These are phyloP conservation scores for Yponomeuta plumbellus DNA, from an alignment of 2,888 invertebrate genomes.

Conservation along the genomic window DNA sequence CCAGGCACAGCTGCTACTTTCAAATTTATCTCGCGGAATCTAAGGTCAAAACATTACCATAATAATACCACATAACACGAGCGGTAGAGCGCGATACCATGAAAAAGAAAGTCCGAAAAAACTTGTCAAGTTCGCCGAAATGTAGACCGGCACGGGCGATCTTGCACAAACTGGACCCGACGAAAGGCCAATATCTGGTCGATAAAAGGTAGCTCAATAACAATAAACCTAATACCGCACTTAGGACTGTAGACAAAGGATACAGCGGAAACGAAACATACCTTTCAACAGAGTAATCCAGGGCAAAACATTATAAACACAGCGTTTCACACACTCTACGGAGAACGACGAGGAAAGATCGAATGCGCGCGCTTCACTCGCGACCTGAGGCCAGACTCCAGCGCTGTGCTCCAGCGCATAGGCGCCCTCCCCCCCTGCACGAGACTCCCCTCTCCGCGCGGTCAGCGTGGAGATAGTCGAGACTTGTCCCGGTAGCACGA, in stretches of 20 bases:
- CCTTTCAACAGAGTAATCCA: background rate
- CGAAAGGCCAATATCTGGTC: background rate
- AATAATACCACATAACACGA: background rate
- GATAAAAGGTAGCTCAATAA: too few relatives aligned
- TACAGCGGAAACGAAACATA: background rate
- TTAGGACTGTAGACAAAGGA: background rate
- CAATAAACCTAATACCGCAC: background rate
- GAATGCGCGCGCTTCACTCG: background rate
- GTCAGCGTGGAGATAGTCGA: background rate
- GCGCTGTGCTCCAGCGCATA: background rate
- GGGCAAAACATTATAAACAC: background rate
- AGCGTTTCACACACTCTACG: background rate
- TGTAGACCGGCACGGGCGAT: background rate
- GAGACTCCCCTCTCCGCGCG: background rate
- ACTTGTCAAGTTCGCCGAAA: background rate
- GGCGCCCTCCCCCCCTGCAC: background rate
- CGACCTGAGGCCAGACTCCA: conserved; percentile 3
- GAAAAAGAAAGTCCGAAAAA: conserved; percentile 3
- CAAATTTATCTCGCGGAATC: background rate
- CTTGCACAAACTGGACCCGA: background rate
- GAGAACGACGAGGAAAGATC: background rate
- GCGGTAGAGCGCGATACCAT: background rate
- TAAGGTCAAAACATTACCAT: background rate
- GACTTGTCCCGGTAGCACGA: too few relatives aligned
- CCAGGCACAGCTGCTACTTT: background rate